Evolutionary conservation across 1,140 invertebrate species (phyloP).

Genomic region (Vanessa atalanta): DNA sequence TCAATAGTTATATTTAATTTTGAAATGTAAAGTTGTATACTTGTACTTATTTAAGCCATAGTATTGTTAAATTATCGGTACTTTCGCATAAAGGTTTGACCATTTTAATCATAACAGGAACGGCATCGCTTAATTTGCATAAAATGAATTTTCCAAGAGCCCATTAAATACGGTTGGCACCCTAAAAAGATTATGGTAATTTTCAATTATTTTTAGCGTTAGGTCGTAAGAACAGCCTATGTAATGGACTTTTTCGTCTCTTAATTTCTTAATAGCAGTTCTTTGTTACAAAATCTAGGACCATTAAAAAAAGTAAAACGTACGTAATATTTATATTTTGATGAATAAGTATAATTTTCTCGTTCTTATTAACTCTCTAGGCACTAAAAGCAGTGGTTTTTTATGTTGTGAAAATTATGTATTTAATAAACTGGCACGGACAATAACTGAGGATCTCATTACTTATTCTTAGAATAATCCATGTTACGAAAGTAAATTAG

Average conservation of each 20-base stretch:
- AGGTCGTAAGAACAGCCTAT: conserved; percentile 21
- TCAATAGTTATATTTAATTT: too few relatives aligned
- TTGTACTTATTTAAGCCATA: not conserved
- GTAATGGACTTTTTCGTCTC: conserved; percentile 15
- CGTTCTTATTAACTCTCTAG: not conserved
- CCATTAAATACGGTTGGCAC: conserved; percentile 22
- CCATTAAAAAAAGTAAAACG: not conserved
- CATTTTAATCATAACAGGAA: conserved; percentile 31
- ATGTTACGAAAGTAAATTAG: too few relatives aligned
- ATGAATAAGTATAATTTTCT: not conserved
- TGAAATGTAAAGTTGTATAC: too few relatives aligned
- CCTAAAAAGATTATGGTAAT: conserved; percentile 31
- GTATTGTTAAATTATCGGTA: not conserved
- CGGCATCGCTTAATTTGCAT: conserved; percentile 31
- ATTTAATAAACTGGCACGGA: too few relatives aligned
- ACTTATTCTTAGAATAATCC: too few relatives aligned
- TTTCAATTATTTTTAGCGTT: conserved; percentile 37
- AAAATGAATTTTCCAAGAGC: conserved; percentile 30
- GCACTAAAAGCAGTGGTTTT: not conserved
- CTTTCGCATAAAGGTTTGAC: conserved; percentile 1
- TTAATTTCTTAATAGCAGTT: not conserved
- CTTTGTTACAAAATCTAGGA: conserved; percentile 9
- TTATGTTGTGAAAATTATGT: too few relatives aligned
- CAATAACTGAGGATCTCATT: too few relatives aligned
- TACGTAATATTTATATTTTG: conserved; percentile 1